Conservation (phyloP, 2,888 invertebrate species). For the Stenolophus ochropezus region DNA sequence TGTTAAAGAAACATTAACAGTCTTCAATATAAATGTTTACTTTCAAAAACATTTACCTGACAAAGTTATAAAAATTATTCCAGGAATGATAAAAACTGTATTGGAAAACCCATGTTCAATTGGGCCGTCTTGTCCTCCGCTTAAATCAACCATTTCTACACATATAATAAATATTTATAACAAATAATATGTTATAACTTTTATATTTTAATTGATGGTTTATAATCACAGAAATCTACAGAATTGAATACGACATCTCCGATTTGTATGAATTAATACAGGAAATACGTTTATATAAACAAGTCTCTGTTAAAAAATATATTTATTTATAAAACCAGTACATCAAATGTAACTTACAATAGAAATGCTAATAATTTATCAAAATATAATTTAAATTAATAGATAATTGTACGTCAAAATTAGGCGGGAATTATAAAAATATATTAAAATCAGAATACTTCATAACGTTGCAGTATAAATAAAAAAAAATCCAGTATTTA, state of each 20-base stretch:
- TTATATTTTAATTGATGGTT: slow-evolving; percentile 46
- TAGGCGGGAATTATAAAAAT: too few species aligned
- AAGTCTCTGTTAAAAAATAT: too few species aligned
- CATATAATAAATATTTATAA: slow-evolving; percentile 24
- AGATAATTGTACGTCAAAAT: too few species aligned
- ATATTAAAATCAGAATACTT: too few species aligned
- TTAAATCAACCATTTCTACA: slow-evolving; percentile 87
- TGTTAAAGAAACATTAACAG: not conserved
- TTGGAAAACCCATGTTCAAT: slow-evolving; percentile 93
- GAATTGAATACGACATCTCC: slow-evolving; percentile 26
- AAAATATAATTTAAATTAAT: too few species aligned
- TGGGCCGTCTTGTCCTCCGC: slow-evolving; percentile 86
- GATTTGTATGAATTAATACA: not conserved
- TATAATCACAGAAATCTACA: slow-evolving; percentile 21
- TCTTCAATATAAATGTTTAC: not conserved
- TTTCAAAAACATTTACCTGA: slow-evolving; percentile 78
- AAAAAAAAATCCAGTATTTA: too few species aligned
- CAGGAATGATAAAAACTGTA: slow-evolving; percentile 89
- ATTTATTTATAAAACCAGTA: too few species aligned
- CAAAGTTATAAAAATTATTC: slow-evolving; percentile 85
- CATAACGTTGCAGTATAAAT: too few species aligned
- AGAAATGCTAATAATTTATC: too few species aligned
- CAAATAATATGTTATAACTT: not conserved
- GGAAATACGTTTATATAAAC: slow-evolving; percentile 10
- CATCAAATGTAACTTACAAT: too few species aligned